Evolutionary conservation across 1,140 invertebrate species (phyloP), one percentile per base, ranked within the genome.

Genomic region (Rhagoletis zephyria): DNA sequence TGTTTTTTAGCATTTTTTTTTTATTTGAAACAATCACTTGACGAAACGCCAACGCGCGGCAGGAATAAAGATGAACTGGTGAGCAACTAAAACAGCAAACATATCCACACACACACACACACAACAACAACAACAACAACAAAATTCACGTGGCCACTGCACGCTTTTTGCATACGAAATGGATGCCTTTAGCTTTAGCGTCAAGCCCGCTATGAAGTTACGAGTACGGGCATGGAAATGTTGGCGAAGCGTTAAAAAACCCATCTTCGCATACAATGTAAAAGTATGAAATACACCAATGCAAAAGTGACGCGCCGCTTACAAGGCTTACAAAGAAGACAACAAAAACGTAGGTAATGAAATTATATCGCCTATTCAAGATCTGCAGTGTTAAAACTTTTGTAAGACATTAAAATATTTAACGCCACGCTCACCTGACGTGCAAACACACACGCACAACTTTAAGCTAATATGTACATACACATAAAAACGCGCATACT

Each of bases 81-180:
- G 30, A 85, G 63, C 19, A 61, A 61, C 6, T 59, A 9, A 59
- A 56, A 59, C 74, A 81, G 56, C 40, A 63, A 63, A 4, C 12
- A 67, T 16, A 77, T 10, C 45, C 59, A 65, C 3, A 19, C 6
- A 67, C 42, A 87, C 65, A 30, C 59, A 77, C 16, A 65, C 40
- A 40, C 19, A 63, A 42, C 51, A 42, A 74, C 86, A 87, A 40
- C 42, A 74, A 87, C 45, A 86, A 86, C 81, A 87, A 85, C 30
- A 60, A 64, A 48, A 87, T 74, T 87, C 81, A 87, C 77, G 63
- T 87, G 65, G 87, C 64, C 51, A 59, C 64, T 86, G 87, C 85
- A 88, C 87, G 87, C 85, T 63, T 88, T 88, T 88, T 88, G 87
- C 87, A 88, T 88, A 88, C 85, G 51, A 88, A 88, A 88, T 88